Evolutionary conservation across 2,888 invertebrate species (phyloP), one percentile per base, ranked within the genome.

Genomic region (Vannuccia rotundouncinata): DNA sequence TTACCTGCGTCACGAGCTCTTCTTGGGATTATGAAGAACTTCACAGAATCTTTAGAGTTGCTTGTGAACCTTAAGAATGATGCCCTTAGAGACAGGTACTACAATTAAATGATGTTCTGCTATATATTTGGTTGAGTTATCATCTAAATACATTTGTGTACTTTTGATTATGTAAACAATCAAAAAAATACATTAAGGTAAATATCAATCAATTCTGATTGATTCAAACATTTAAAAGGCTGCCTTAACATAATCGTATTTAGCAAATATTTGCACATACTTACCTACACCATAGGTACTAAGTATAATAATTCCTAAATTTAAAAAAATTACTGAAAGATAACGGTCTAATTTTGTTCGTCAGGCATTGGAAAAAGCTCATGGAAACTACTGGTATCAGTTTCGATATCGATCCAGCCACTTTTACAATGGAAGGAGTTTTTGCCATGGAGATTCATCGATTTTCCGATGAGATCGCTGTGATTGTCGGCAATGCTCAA

Each of bases 371-470:
- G 81, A 31, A 81, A 30, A 28, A 77, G 45, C 66, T 81, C 29
- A 81, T 81, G 81, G 29, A 81, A 31, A 29, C 76, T 13, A 81
- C 81, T 25, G 81, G 81, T 1, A 77, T 82, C n/a, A 73, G 31
- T 28, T 81, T 81, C 59, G 78, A 81, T 81, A 81, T 81, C n/a
- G 77, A 81, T 25, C 81, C 81, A n/a, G 81, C 81, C 29, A 81
- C 81, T 13, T 81, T 81, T 45, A 81, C 81, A 22, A 28, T 81
- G 27, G 60, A 81, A 45, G 81, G 77, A 30, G 81, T 81, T 1
- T 81, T 81, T 31, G 81, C 80, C 45, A 81, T 81, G 81, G 81
- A 81, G 73, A 31, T 81, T 0, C 81, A 81, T 60, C 60, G 74
- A 31, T 81, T 78, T 74, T 31, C 59, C 22, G 81, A 81, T 10